phyloP scores from a whole-genome alignment of 1,140 invertebrate genomes.

The Cydia amplana region DNA sequence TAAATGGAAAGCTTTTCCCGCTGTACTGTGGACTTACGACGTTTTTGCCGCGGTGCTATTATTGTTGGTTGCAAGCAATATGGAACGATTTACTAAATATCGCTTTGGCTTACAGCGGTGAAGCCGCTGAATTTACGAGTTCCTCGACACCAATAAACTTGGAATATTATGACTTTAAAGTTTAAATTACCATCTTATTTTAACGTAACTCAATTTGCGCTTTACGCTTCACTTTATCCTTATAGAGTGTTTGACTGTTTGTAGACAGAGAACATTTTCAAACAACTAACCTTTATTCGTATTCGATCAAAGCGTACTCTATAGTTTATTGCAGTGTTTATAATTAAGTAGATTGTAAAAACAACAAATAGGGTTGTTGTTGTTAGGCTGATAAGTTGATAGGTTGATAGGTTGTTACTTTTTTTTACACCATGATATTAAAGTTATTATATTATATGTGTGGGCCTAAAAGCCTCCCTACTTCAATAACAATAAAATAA shows the following conservation, averaged over 20 bases:
- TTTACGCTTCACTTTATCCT: neutral
- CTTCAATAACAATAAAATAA: neutral
- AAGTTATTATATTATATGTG: neutral
- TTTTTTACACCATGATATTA: neutral
- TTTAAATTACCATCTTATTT: slow-evolving; percentile 24
- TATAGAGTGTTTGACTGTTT: neutral
- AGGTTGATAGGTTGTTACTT: neutral
- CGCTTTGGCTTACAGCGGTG: slow-evolving; percentile 21
- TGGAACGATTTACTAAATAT: slow-evolving; percentile 28
- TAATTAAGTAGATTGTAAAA: neutral
- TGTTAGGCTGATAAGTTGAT: neutral
- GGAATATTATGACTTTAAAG: slow-evolving; percentile 6
- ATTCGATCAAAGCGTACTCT: neutral
- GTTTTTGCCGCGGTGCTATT: neutral
- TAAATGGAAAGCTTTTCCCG: neutral
- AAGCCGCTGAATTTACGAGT: slow-evolving; percentile 18
- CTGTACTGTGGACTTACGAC: neutral
- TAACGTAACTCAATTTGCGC: slow-evolving; percentile 24
- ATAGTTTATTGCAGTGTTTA: neutral
- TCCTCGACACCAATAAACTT: slow-evolving; percentile 19
- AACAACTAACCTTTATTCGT: neutral
- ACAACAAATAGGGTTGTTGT: neutral
- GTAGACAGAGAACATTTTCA: neutral
- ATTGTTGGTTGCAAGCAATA: slow-evolving; percentile 29
- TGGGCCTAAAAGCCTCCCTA: neutral